Base-by-base conservation (phyloP, 2,888 invertebrate species). In the Dasysyrphus tricinctus region DNA sequence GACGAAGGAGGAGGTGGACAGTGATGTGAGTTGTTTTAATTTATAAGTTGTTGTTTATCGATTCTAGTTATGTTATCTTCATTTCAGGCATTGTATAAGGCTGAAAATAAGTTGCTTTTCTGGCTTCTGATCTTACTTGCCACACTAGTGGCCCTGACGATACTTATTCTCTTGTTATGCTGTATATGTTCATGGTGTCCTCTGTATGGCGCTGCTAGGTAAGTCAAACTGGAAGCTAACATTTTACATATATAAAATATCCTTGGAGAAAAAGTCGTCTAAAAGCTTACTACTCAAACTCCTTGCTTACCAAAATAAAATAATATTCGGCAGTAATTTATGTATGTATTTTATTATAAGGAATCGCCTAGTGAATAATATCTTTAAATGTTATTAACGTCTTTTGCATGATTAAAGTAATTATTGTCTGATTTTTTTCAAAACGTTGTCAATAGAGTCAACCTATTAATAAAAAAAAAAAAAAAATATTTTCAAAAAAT, bases 111-210 rank as follows among this genome's bases (percentile, higher is more conserved):
- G 89, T 92, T 95, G 73, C 91, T 96, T 69, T 95, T 96, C 90
- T 97, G 97, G 97, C 91, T 97, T 29, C 93, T 97, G 70, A 95
- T 97, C 88, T 92, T 97, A 16, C 92, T 97, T 84, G 95, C 96
- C 63, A 94, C 97, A 37, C 92, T 97, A 83, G 94, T 97, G 88
- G 94, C 97, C 0, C 90, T 97, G 37, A 94, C 96, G 12, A 94
- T 96, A 88, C 92, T 96, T 79, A 94, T 95, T 72, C 93, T 97
- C 65, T 94, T 97, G 86, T 94, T 96, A 81, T 97, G 97, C 92
- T 97, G 97, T 90, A 95, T 97, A 88, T 97, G 97, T 90, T 96
- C 96, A 89, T 96, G 96, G 90, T 97, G 97, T 90, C 97, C 97
- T n/a, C 94, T 97, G 70, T 97, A 96, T 89, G 95, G 95, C 93